Percentiles rank a stretch among this genome's conserved stretches.
Evolutionary conservation across 2,888 invertebrate genomes (phyloP).

Genomic region (Pseudoips prasinana): DNA sequence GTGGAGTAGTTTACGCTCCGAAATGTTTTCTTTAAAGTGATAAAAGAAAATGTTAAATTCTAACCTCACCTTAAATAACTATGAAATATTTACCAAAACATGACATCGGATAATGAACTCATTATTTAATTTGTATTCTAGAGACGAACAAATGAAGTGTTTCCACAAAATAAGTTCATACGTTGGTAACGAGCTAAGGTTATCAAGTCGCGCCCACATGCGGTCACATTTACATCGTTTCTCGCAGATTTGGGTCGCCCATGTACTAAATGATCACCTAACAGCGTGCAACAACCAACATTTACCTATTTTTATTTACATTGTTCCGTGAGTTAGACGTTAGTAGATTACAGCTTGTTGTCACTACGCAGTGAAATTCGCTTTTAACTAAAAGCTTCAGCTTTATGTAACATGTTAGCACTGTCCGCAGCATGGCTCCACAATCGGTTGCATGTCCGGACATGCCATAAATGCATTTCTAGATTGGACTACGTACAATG

Average conservation of each 20-base stretch:
- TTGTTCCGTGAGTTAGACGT: constrained; percentile 9
- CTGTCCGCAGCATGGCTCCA: constrained; percentile 12
- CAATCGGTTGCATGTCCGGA: constrained; percentile 34
- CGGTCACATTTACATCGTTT: constrained; percentile 33
- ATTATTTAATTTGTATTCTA: constrained; percentile 31
- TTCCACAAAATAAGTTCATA: constrained; percentile 21
- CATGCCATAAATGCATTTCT: constrained; percentile 38
- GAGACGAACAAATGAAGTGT: constrained; percentile 16
- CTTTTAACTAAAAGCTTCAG: constrained; percentile 1
- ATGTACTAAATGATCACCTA: constrained; percentile 8
- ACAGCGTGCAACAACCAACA: neutral
- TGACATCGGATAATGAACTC: too few species aligned
- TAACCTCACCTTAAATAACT: too few species aligned
- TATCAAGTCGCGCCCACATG: constrained; percentile 35
- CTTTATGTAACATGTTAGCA: constrained; percentile 7
- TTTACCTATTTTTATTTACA: constrained; percentile 9
- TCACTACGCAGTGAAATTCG: constrained; percentile 21
- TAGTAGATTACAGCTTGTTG: neutral
- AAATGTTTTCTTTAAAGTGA: too few species aligned
- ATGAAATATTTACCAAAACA: too few species aligned
- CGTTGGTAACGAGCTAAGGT: constrained; percentile 24
- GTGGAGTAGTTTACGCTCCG: too few species aligned
- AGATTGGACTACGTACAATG: constrained; percentile 16
- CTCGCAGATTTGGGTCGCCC: constrained; percentile 18
- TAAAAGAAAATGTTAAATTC: too few species aligned